Evolutionary conservation across 2,113 vertebrate genomes (phyloP), one percentile per base, ranked within the genome.

Genomic region (Ptyas mucosa): DNA sequence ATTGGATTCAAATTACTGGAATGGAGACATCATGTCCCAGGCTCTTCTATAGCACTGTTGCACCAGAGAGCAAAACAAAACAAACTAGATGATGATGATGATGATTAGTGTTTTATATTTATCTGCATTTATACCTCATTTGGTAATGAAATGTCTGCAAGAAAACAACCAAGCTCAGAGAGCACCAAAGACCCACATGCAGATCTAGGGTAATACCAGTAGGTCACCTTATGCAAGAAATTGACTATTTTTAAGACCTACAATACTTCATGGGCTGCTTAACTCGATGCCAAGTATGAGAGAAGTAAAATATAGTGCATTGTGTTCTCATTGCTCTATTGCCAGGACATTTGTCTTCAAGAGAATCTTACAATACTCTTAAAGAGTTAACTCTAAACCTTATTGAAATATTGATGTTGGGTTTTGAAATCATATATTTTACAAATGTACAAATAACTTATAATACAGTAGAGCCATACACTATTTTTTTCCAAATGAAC

Each of bases 1-100:
- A 90, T 93, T 93, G 81, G 58, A 92, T 43, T 92, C 43, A 94
- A 46, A 90, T 95, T 46, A 93, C 64, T 94, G 92, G 92, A 94
- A 95, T 92, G 93, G 93, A 94, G 93, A 85, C 55, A 85, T 7
- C 18, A 51, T 85, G 0, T 52, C 18, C 3, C 43, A 20, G 23
- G 49, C 23, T 58, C 5, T 8, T 91, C 23, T 93, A 90, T 51
- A 39, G 88, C n/a, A 89, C 46, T 14, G 46, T 49, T 87, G 5
- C 43, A 75, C 9, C 7, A 85, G 2, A 49, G 53, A 29, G 11
- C 49, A 51, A 34, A 0, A 15, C 1, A 87, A 20, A 93, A 85
- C 1, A 91, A 93, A 5, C 75, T 26, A 64, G 5, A 92, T 57
- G 81, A 87, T 87, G 18, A 89, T 55, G 29, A 93, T 52, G 43